Conservation (phyloP, 2,797 vertebrate species). For the Falco biarmicus region DNA sequence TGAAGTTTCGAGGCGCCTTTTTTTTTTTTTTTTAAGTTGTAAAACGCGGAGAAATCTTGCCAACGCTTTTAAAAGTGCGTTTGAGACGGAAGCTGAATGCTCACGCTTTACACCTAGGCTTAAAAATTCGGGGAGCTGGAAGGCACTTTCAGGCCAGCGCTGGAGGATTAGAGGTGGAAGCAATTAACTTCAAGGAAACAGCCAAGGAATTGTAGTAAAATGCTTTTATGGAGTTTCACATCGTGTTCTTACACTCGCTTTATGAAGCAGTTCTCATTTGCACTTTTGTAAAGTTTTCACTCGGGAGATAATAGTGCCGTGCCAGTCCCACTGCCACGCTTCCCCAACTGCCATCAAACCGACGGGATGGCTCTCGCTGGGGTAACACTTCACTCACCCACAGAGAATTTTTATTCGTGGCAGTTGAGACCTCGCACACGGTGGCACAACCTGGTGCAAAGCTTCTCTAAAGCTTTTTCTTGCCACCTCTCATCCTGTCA, state of each 20-base stretch:
- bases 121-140: background rate
- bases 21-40: background rate
- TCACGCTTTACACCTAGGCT: background rate
- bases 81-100: background rate
- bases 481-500: background rate
- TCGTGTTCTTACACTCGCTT: background rate
- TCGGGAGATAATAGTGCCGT: background rate
- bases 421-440: background rate
- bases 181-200: background rate
- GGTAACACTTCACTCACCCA: background rate
- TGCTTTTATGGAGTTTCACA: constrained; percentile 12
- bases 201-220: constrained; percentile 10
- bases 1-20: background rate
- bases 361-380: background rate
- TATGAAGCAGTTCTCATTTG: background rate
- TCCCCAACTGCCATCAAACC: background rate
- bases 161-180: background rate
- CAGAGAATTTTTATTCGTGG: background rate
- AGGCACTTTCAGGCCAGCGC: background rate
- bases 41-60: background rate
- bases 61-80: background rate
- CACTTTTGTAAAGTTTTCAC: background rate
- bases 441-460: background rate
- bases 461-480: background rate
- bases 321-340: background rate